Evolutionary conservation across 2,797 vertebrate species (phyloP), one percentile per base, ranked within the genome.

Genomic region (Myripristis jacobus): DNA sequence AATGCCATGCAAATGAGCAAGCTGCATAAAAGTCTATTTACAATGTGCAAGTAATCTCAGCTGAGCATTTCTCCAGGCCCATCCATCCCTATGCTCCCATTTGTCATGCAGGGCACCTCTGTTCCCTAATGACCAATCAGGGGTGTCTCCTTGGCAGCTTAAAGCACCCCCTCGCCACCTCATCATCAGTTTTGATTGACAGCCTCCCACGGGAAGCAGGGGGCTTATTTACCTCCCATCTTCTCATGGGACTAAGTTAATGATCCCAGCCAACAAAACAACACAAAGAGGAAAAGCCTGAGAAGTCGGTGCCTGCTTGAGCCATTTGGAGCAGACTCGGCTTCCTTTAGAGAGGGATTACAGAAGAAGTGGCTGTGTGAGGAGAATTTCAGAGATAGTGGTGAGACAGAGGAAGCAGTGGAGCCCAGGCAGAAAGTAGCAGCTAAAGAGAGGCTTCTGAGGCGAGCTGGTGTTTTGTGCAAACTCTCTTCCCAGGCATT

Each of bases 211-310:
- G 73, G 80, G 77, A 88, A 77, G 72, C 60, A 71, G 73, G 85
- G 80, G 83, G 65, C 76, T 64, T 91, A 88, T 93, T 91, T 92
- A 87, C 90, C 87, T 90, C 90, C 74, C 75, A 62, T 82, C 75
- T 83, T 92, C 92, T 91, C 88, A 77, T 85, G 89, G 90, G 91
- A 92, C 85, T 81, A 81, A 89, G 87, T 92, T 92, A 93, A 93
- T 93, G 90, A 92, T 92, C 83, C 81, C 83, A 79, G 89, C 87
- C 88, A 91, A 89, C 84, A 82, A 88, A 89, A 87, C 89, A 88
- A 89, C 87, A 92, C 83, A 93, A 91, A 89, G 83, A 87, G 62
- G 53, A 82, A 82, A 91, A 89, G 83, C 85, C 84, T 88, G 89
- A 91, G 90, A 90, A 90, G 87, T 88, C 80, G 54, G 68, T 57